Base-by-base conservation (phyloP, 2,888 invertebrate genomes). In the Tenodera sinensis region DNA sequence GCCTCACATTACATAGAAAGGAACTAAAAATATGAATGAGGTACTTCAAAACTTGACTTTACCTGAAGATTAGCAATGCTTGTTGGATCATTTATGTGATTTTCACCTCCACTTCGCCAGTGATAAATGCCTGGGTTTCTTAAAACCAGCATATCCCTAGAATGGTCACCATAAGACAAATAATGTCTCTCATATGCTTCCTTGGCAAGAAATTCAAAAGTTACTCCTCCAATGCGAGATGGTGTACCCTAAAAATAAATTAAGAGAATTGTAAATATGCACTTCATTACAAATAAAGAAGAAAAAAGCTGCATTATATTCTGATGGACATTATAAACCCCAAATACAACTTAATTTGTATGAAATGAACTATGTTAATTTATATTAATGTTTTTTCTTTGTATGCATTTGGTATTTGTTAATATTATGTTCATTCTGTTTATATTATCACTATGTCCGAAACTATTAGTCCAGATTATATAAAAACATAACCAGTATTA, bases 51-150 rank as follows among this genome's bases (percentile, higher is more conserved):
- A 30, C 30, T 7, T 25, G 3, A 81, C 28, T n/a, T 91, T 92
- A 96, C 96, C 94, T 96, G 96, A 54, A 97, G 93, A 91, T 96
- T 96, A n/a, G 96, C 96, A 90, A 96, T 96, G 91, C 97, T 96
- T 91, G 96, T 94, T 0, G 99, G 99, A 92, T 99, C 99, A 93
- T 99, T 99, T 92, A 99, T 96, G 93, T 99, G 99, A 91, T 98
- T 98, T 94, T 99, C 99, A 3, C 99, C 99, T 27, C 98, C 99
- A 91, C 97, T 96, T 91, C 99, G 96, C 99, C 99, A 99, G 93
- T 99, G 99, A 93, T 97, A 99, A 92, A 96, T 96, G 12, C 99
- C 99, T 20, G 98, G 98, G 93, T 98, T 98, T 92, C 97, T 95
- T 83, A 98, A 94, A 34, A 97, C 95, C 6, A 96, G 93, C 91